These are phyloP conservation scores for Limnephilus rhombicus DNA, from an alignment of 2,888 invertebrate species.

Conservation along the genomic window DNA sequence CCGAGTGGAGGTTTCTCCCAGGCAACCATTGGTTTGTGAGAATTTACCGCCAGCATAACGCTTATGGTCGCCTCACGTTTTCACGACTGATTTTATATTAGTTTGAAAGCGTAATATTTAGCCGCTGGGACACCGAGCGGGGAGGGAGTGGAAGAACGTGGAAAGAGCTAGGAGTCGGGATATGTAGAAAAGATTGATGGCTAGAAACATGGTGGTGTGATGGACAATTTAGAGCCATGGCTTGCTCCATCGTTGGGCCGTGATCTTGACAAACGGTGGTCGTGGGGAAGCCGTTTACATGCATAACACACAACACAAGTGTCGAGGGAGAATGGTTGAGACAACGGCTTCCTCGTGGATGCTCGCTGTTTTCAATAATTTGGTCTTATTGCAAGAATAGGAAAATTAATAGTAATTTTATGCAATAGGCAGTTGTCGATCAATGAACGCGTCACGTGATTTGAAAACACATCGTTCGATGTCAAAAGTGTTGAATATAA, in stretches of 20 bases:
- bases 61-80: conserved; percentile 65
- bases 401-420: not conserved
- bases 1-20: not conserved
- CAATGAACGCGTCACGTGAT: too few species aligned
- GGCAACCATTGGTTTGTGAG: conserved; percentile 9
- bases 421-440: not conserved
- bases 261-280: conserved; percentile 39
- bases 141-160: not conserved
- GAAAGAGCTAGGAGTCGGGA: not conserved
- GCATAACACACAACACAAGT: conserved; percentile 8
- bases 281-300: conserved; percentile 50
- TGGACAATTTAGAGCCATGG: conserved; percentile 16
- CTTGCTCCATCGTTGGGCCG: not conserved
- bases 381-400: not conserved
- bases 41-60: conserved; percentile 62
- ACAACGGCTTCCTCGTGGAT: conserved; percentile 1
- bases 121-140: not conserved
- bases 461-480: too few species aligned
- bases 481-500: too few species aligned
- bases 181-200: conserved; percentile 30
- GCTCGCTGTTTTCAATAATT: not conserved
- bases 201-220: conserved; percentile 14
- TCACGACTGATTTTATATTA: conserved; percentile 67
- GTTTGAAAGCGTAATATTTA: conserved; percentile 57
- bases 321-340: not conserved